Percentiles rank a stretch among this genome's conserved stretches.
Conservation (phyloP, 92 coral and sea anemone genomes). For the Porites rus region DNA sequence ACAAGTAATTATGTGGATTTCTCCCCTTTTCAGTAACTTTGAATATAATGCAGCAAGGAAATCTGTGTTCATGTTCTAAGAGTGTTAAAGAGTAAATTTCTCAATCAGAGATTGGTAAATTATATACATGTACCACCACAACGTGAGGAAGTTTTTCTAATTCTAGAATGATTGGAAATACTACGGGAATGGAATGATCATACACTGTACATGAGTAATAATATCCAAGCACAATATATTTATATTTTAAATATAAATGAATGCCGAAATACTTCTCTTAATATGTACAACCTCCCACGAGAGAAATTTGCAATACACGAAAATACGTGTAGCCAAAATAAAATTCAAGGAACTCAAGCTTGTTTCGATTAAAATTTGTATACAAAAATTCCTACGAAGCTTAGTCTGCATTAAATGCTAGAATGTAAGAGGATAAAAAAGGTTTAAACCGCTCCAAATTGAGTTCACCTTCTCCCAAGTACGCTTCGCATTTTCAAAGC, state of each 20-base stretch:
- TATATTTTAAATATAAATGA: not conserved
- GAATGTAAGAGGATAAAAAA: not conserved
- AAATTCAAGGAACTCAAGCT: not conserved
- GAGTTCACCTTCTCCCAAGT: no score
- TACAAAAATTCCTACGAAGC: not conserved
- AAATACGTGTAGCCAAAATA: slow-evolving; percentile 2
- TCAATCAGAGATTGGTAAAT: no score
- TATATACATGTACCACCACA: no score
- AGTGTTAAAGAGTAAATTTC: no score
- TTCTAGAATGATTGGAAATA: no score
- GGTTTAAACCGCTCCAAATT: not conserved
- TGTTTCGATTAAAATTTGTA: not conserved
- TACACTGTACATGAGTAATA: no score
- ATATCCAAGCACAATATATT: no score
- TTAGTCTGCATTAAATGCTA: not conserved
- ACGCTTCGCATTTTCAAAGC: not conserved
- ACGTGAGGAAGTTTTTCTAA: no score
- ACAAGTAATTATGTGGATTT: no score
- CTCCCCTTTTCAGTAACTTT: not conserved
- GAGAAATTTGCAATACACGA: not conserved
- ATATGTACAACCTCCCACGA: not conserved
- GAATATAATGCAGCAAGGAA: not conserved
- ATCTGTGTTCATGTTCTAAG: not conserved
- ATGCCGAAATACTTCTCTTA: not conserved
- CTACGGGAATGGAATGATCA: no score